phyloP scores from a whole-genome alignment of 2,797 vertebrate genomes.

The Acrossocheilus fasciatus region DNA sequence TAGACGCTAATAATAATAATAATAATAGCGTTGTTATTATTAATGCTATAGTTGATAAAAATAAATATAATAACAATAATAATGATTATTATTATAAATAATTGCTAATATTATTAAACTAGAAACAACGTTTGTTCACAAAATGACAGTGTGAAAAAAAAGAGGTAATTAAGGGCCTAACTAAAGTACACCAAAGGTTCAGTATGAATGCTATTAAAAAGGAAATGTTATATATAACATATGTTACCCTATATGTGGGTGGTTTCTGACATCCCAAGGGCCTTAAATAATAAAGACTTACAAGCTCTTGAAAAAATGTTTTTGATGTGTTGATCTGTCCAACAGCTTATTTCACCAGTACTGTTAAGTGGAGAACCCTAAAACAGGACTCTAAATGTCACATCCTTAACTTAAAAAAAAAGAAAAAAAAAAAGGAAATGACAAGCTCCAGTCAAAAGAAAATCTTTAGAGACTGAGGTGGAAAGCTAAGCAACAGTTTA shows the following conservation, averaged over 20 bases:
- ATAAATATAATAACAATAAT: no score
- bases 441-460: conserved; percentile 27
- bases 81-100: no score
- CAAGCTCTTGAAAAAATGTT: background rate
- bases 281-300: conserved; percentile 17
- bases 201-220: background rate
- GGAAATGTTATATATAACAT: background rate
- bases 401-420: conserved; percentile 4
- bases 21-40: no score
- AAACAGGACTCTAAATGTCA: conserved; percentile 19
- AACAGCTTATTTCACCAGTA: background rate
- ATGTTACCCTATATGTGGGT: background rate
- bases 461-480: conserved; percentile 11
- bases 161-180: background rate
- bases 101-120: background rate
- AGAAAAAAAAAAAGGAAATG: conserved; percentile 1
- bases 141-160: background rate
- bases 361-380: background rate
- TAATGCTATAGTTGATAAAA: background rate
- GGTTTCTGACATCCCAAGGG: conserved; percentile 3
- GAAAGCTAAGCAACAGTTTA: conserved; percentile 29
- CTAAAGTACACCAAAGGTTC: background rate
- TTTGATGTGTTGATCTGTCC: background rate
- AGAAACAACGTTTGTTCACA: background rate
- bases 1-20: background rate